Evolutionary conservation across 2,797 vertebrate species (phyloP), one percentile per base, ranked within the genome.

Genomic region (Gephyroberyx darwinii): DNA sequence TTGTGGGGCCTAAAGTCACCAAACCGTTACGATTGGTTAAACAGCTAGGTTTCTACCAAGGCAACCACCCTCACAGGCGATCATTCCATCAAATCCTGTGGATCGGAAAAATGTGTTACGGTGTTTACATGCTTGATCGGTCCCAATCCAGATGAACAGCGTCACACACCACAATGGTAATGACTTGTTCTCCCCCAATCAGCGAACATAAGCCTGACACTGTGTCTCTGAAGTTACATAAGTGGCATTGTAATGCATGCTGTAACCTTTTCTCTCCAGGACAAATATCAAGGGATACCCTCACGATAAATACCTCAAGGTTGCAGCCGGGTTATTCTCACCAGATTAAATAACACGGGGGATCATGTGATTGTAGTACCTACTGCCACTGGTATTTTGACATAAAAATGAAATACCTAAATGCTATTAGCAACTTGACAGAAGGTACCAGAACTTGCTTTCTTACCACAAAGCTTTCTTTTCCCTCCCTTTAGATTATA

Each of bases 321-420:
- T 48, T 48, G 19, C n/a, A 48, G 16, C n/a, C 16, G 5, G 47
- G 47, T 17, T 48, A 48, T 48, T 48, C 47, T 12, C 10, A 43
- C 17, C 47, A 3, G 12, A 26, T 26, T 41, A 13, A 41, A 41
- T 43, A 43, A 43, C 12, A 35, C 8, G 26, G 26, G 33, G 8
- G 8, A 35, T 8, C 7, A 8, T 4, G 33, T 35, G 5, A 35
- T 8, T 35, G 26, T 4, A 26, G 26, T 26, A 26, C 26, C 26
- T 26, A 26, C 26, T 26, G 26, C 26, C 69, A 71, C 56, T 22
- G 63, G 1, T 8, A 57, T 20, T 53, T 51, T 79, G 59, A 69
- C 26, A 31, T 58, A 43, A 75, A 43, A 51, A 45, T 55, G 51
- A 76, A 80, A 69, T 13, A 45, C 63, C 74, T 65, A 77, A 83